Conservation (phyloP, 35 echinoderm and acorn worm genomes). For the Apostichopus japonicus region DNA sequence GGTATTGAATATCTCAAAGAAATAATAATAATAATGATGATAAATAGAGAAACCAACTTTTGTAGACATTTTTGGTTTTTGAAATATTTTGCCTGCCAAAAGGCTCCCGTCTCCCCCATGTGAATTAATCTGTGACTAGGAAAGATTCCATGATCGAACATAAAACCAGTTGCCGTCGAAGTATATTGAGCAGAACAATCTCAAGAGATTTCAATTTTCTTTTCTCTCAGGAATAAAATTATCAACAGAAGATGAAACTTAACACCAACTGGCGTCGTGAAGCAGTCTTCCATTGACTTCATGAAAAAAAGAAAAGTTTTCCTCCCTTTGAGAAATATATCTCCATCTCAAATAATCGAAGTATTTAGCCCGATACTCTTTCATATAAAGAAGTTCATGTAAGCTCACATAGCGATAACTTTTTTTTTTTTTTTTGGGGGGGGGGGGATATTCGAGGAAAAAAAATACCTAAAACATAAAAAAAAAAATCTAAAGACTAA, state of each 20-base stretch:
- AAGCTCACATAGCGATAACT: neutral
- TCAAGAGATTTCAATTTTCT: neutral
- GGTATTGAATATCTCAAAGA: too few relatives aligned
- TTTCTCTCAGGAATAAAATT: conserved; percentile 16
- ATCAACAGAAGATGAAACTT: neutral
- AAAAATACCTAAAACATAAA: neutral
- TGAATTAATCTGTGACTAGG: conserved; percentile 2
- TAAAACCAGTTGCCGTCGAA: neutral
- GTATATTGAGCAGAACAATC: conserved; percentile 8
- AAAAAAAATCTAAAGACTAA: neutral
- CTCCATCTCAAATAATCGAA: neutral
- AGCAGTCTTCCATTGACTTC: neutral
- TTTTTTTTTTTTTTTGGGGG: too few relatives aligned
- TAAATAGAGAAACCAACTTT: too few relatives aligned
- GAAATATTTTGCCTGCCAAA: neutral
- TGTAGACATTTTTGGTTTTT: too few relatives aligned
- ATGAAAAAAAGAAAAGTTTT: neutral
- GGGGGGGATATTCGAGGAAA: too few relatives aligned
- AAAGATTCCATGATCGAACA: neutral
- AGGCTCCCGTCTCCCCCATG: neutral
- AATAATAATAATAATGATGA: too few relatives aligned
- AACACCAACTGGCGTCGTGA: conserved; percentile 1
- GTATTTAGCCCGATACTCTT: neutral
- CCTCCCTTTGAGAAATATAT: neutral
- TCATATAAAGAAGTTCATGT: neutral